phyloP scores from a whole-genome alignment of 2,888 invertebrate genomes.

The Andrena camellia region DNA sequence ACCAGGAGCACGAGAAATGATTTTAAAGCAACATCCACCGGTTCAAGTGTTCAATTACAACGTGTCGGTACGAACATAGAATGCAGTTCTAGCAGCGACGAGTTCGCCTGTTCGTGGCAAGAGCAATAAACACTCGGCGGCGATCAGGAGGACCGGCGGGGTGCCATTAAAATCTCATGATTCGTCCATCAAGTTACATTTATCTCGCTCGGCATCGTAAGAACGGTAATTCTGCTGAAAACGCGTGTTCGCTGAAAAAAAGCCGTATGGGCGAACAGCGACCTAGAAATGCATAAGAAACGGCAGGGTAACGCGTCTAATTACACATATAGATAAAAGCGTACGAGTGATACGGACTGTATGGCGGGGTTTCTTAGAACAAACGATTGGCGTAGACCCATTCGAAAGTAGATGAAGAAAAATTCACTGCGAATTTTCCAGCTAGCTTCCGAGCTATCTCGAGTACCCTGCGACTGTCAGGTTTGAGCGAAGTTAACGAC shows the following conservation, averaged over 20 bases:
- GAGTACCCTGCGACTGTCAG: slow-evolving; percentile 16
- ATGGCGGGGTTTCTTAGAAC: background rate
- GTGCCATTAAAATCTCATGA: slow-evolving; percentile 63
- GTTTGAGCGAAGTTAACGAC: slow-evolving; percentile 37
- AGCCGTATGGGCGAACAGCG: slow-evolving; percentile 35
- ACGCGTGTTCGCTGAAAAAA: slow-evolving; percentile 36
- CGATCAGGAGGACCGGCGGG: slow-evolving; percentile 40
- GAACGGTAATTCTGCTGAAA: slow-evolving; percentile 49
- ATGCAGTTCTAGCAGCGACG: slow-evolving; percentile 14
- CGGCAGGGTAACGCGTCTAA: slow-evolving; percentile 23
- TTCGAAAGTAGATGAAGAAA: background rate
- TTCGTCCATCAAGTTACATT: slow-evolving; percentile 57
- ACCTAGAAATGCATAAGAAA: slow-evolving; percentile 41
- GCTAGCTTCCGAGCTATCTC: background rate
- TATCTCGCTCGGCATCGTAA: slow-evolving; percentile 50
- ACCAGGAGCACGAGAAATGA: background rate
- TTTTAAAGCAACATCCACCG: background rate
- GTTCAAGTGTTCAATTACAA: slow-evolving; percentile 2
- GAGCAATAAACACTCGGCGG: slow-evolving; percentile 39
- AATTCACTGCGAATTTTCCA: background rate
- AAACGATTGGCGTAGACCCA: background rate
- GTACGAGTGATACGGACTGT: slow-evolving; percentile 11
- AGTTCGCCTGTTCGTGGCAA: slow-evolving; percentile 2
- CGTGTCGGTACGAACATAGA: background rate
- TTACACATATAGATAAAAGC: slow-evolving; percentile 6